Evolutionary conservation across 2,888 invertebrate genomes (phyloP), one percentile per base, ranked within the genome.

Genomic region (Drosophila maculinotata): DNA sequence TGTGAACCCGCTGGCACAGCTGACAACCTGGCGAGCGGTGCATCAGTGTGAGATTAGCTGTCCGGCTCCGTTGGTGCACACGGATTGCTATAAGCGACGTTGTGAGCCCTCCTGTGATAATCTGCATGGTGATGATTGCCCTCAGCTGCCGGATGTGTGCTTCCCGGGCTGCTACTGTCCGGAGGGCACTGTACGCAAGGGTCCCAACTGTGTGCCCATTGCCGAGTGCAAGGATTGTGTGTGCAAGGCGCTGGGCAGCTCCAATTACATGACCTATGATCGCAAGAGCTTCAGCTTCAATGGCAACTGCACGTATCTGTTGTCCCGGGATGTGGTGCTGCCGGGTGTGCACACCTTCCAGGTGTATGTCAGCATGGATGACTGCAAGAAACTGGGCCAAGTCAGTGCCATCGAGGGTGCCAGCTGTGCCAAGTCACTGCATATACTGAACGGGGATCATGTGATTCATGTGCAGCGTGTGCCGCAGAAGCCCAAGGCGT

Each of bases 101-200:
- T 97, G 97, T 91, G 96, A 97, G 90, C 94, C 95, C 1, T 94
- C 95, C 0, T 98, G 98, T 89, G 93, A 94, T 39, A 93, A 94
- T 49, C 89, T 93, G 45, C 92, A 93, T 65, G 90, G 92, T 10
- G 93, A 93, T 44, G 90, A 90, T 54, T 96, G 96, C 74, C 94
- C 95, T 0, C 89, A 92, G 15, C 92, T 94, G 67, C 93, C 93
- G 12, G 94, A 95, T 30, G 93, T 93, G 39, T 97, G 96, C 91
- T 95, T 95, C 92, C 94, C 96, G 0, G 97, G 97, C 52, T 97
- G 97, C 90, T 97, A 95, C 92, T 97, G 97, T 78, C 96, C 97
- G 0, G 94, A 95, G 39, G 97, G 97, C 35, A 91, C 90, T 2
- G 94, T 95, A 0, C 92, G 95, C 14, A 93, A 94, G 83, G 95